Base-by-base conservation (phyloP, 1,140 invertebrate genomes). In the Harlomillsia oculata region DNA sequence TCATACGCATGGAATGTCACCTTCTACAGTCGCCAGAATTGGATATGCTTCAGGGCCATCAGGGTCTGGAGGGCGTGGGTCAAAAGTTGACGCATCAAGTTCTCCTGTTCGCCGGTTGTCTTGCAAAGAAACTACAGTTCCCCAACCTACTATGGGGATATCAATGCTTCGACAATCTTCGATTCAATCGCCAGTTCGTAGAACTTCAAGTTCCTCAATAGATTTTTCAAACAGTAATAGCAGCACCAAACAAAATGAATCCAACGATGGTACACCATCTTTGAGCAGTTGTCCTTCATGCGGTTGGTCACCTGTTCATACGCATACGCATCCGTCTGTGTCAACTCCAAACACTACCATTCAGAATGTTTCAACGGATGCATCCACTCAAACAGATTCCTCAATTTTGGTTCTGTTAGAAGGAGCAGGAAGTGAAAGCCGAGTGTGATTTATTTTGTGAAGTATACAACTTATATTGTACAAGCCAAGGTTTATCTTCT, bases 211-310 rank as follows among this genome's bases (percentile, higher is more conserved):
- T n/a, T 50, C 48, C 13, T 50, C 48, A 3, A 34, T 14, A 34
- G 48, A 50, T 2, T 32, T 50, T 13, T 50, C 39, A 3, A 50
- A 50, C 14, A 37, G 28, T 26, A 50, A 50, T 14, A 50, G 48
- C n/a, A 32, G 34, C 45, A 21, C 29, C 0, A 32, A 48, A 11
- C 36, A 32, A 4, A 50, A 37, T 36, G 26, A 32, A 3, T 50
- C 48, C 4, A 28, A 39, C 30, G 14, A 8, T 14, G 6, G 6
- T 34, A 34, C 30, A 34, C 6, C 30, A 34, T 8, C 6, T 14
- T 34, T 34, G 6, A 34, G 14, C 30, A 34, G 14, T 37, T 50
- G 48, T 16, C 48, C 32, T 13, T 23, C 48, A 0, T 50, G 48
- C 18, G 48, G 48, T 2, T 4, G 48, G 23, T 25, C 23, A 6